Evolutionary conservation across 2,888 invertebrate species (phyloP), one percentile per base, ranked within the genome.

Genomic region (Dilophus febrilis): DNA sequence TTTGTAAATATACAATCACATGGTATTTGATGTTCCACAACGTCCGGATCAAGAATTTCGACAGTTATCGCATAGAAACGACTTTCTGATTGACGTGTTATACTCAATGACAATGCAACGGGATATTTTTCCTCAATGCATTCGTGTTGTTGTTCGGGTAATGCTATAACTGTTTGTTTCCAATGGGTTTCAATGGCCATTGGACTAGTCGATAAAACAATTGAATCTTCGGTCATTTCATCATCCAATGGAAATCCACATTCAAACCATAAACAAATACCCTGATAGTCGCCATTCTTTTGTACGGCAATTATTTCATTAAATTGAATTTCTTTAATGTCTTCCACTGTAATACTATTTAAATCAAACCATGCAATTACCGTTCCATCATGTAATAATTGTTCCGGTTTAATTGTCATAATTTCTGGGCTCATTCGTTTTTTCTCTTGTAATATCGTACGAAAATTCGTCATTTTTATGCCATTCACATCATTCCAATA

Each of bases 81-180:
- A 44, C 58, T 54, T 34, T 50, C 49, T 6, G 37, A 14, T 40
- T 50, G 51, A 11, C 59, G 51, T 42, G 57, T 69, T 56, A 86
- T 66, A 27, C 64, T 58, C 35, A 86, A 58, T 52, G 75, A 68
- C 58, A 77, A 82, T 14, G 77, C 76, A 33, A 85, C 65, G 1
- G 83, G 80, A 46, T 76, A 72, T 1, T 68, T 68, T 32, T 47
- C 48, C 4, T 56, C 57, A 2, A 58, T 48, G 14, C 47, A 50
- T 58, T 58, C 53, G 60, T 76, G 37, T 74, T 70, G 42, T 40
- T 71, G 66, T 16, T 71, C 58, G 0, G 88, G 87, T 34, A 92
- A 59, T 2, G 87, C 71, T 46, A 92, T 74, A 1, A 90, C 71
- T 1, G 90, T 90, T 59, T 94, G 94, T 55, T 91, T 88, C 94